Evolutionary conservation across 1,140 invertebrate species (phyloP).

Genomic region (Luehdorfia chinensis): DNA sequence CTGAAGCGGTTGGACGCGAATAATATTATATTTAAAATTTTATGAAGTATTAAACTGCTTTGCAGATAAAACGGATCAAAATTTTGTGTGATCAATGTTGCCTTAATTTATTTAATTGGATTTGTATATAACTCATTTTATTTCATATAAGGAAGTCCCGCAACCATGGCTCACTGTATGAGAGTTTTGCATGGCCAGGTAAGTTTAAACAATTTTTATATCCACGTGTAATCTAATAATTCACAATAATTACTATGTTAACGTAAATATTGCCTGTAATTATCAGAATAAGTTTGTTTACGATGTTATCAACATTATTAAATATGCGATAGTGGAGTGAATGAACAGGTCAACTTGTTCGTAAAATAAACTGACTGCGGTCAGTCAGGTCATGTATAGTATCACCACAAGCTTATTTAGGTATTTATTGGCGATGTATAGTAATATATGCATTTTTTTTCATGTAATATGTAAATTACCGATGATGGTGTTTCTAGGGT

Average conservation of each 20-base stretch:
- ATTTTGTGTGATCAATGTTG: slow-evolving; percentile 54
- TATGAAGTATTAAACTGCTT: slow-evolving; percentile 29
- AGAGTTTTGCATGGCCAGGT: slow-evolving; percentile 86
- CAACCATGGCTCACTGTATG: slow-evolving; percentile 84
- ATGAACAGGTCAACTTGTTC: slow-evolving; percentile 49
- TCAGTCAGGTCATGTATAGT: slow-evolving; percentile 33
- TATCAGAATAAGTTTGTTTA: slow-evolving; percentile 43
- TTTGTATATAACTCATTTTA: slow-evolving; percentile 33
- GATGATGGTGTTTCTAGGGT: slow-evolving; percentile 48
- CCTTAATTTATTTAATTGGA: slow-evolving; percentile 45
- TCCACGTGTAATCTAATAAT: slow-evolving; percentile 35
- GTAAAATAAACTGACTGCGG: slow-evolving; percentile 40
- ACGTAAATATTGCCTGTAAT: slow-evolving; percentile 1
- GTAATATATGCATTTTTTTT: slow-evolving; percentile 9
- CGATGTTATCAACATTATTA: slow-evolving; percentile 35
- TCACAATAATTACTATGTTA: slow-evolving; percentile 1
- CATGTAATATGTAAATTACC: slow-evolving; percentile 15
- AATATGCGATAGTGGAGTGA: slow-evolving; percentile 40
- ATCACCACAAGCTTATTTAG: slow-evolving; percentile 19
- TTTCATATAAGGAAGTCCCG: slow-evolving; percentile 51
- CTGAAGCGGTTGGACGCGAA: slow-evolving; percentile 30
- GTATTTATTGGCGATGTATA: not conserved
- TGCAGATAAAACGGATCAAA: slow-evolving; percentile 23
- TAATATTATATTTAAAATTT: slow-evolving; percentile 27
- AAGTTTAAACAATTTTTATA: slow-evolving; percentile 46